Evolutionary conservation across 2,797 vertebrate species (phyloP), one percentile per base, ranked within the genome.

Genomic region (Mormyrops boulengeri): DNA sequence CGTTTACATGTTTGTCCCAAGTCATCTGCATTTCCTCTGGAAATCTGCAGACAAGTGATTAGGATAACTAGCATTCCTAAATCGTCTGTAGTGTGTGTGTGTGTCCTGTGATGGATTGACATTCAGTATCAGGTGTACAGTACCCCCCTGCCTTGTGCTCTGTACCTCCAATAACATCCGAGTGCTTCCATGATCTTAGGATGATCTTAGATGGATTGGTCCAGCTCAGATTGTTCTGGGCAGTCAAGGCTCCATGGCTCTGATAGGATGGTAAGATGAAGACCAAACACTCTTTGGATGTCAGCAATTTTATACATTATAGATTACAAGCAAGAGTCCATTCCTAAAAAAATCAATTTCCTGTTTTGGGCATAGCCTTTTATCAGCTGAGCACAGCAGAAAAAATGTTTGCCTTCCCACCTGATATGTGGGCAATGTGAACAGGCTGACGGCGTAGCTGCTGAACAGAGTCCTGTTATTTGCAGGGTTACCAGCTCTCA

Each of bases 271-370:
- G 69, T 77, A 17, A 77, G 34, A 17, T 41, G 69, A 38, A 82
- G 41, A 47, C 77, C 19, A n/a, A 47, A 47, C 41, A 82, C 41
- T 47, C 41, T 47, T n/a, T 82, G 17, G 38, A 82, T 44, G 77
- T 47, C 77, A 82, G 77, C 41, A 47, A 47, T 82, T 82, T 82
- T 82, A 22, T 60, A 44, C 57, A 44, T 26, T 69, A 44, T 22
- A 30, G 60, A 60, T 69, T 34, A 14, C 82, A 50, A 50, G 47
- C 80, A 49, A 62, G 12, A 11, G 19, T 44, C 47, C 62, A 62
- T 86, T 44, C 22, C 84, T 87, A 34, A 82, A 82, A 82, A 82
- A 82, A 47, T 82, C 77, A 47, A 82, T 82, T 82, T 82, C 38
- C 77, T 82, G 41, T 82, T 47, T 47, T 44, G 77, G 77, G 41